Evolutionary conservation across 2,113 vertebrate species (phyloP).

Genomic region (Onychorhynchus coronatus): DNA sequence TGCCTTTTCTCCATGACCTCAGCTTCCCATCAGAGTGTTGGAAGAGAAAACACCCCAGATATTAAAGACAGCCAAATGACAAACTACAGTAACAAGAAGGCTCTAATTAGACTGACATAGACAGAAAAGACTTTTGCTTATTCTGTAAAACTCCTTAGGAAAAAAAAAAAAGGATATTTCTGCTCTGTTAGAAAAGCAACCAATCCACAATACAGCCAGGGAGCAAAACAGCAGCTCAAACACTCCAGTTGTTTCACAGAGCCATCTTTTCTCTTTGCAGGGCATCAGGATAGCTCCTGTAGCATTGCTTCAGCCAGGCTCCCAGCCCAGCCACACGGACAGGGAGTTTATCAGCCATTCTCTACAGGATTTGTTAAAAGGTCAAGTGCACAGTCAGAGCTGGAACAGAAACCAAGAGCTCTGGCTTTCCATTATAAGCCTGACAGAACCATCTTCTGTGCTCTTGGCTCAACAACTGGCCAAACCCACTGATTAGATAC

Average conservation of each 20-base stretch:
- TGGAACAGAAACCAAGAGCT: background rate
- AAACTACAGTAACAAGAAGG: background rate
- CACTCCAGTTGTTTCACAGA: background rate
- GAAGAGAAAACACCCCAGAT: background rate
- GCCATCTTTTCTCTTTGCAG: background rate
- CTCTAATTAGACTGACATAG: background rate
- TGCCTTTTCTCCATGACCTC: conserved; percentile 19
- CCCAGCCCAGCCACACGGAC: background rate
- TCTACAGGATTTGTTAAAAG: background rate
- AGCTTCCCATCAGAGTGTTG: background rate
- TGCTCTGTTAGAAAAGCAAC: background rate
- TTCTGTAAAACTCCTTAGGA: background rate
- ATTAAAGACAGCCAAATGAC: background rate
- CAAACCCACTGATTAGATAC: conserved; percentile 13
- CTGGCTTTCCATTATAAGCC: background rate
- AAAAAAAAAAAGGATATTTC: background rate
- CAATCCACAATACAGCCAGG: background rate
- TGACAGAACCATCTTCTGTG: background rate
- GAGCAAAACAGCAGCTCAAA: background rate
- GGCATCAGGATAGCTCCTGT: rapidly evolving
- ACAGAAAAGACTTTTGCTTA: background rate
- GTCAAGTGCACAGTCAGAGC: conserved; percentile 1
- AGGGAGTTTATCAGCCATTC: background rate
- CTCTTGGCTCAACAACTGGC: background rate
- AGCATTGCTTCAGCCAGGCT: background rate